phyloP scores from a whole-genome alignment of 2,113 vertebrate species.

The Noturus placidus region DNA sequence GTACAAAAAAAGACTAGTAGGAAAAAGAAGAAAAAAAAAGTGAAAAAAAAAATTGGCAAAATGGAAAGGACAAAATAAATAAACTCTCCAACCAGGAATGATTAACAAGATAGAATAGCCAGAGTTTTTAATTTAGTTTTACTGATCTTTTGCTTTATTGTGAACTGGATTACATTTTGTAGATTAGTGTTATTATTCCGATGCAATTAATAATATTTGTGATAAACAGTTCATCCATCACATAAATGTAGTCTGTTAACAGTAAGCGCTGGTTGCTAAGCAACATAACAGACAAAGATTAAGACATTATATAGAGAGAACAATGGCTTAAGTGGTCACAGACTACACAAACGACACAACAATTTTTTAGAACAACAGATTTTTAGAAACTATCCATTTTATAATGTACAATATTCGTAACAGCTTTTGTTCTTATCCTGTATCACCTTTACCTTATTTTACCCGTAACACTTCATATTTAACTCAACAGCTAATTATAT shows the following conservation, averaged over 20 bases:
- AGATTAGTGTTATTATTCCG: neutral
- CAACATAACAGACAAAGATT: neutral
- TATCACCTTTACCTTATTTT: conserved; percentile 5
- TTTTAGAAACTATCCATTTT: neutral
- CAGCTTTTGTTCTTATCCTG: neutral
- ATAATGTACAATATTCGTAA: neutral
- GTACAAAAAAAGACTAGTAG: neutral
- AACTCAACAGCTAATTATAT: conserved; percentile 19
- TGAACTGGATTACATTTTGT: neutral
- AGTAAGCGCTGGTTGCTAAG: neutral
- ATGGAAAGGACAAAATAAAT: neutral
- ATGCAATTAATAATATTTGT: neutral
- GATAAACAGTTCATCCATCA: neutral
- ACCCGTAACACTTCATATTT: neutral
- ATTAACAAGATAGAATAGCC: neutral
- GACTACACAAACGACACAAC: neutral
- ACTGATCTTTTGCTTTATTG: neutral
- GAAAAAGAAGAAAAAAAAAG: neutral
- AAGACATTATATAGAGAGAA: neutral
- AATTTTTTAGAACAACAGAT: too few relatives aligned
- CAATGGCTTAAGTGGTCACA: neutral
- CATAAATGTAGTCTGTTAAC: neutral
- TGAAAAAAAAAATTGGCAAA: neutral
- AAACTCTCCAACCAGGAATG: neutral
- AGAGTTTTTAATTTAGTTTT: neutral